phyloP scores from a whole-genome alignment of 2,888 invertebrate species.

The Lasioglossum calceatum region DNA sequence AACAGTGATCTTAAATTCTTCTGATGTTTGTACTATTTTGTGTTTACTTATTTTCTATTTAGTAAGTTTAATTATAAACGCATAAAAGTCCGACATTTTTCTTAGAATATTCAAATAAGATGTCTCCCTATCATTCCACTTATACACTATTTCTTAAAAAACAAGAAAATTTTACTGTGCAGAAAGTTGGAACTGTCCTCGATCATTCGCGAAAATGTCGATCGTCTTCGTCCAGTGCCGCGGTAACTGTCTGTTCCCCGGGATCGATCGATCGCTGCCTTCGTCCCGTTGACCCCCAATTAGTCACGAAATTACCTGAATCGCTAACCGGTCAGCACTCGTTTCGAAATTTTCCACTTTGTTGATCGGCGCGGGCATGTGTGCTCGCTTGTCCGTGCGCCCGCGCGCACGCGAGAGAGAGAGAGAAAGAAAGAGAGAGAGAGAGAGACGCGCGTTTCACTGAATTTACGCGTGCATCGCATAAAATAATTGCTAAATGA shows the following conservation, averaged over 20 bases:
- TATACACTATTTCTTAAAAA: neutral
- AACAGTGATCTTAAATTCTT: too few relatives aligned
- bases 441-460: constrained; percentile 48
- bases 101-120: neutral
- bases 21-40: too few relatives aligned
- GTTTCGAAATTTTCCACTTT: constrained; percentile 63
- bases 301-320: constrained; percentile 61
- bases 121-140: neutral
- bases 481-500: constrained; percentile 75
- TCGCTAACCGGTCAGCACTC: constrained; percentile 47
- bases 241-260: neutral
- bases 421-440: neutral
- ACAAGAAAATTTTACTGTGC: neutral
- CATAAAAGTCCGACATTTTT: too few relatives aligned
- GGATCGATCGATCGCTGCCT: constrained; percentile 24
- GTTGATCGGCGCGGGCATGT: constrained; percentile 40
- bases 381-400: constrained; percentile 36
- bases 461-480: constrained; percentile 62
- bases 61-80: too few relatives aligned
- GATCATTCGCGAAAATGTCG: neutral
- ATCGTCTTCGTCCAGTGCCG: neutral
- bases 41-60: too few relatives aligned
- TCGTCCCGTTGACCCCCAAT: constrained; percentile 56
- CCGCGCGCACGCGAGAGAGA: neutral
- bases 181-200: neutral